These are phyloP conservation scores for Drosophila buzzatii DNA, from an alignment of 2,888 invertebrate genomes.

Conservation along the genomic window DNA sequence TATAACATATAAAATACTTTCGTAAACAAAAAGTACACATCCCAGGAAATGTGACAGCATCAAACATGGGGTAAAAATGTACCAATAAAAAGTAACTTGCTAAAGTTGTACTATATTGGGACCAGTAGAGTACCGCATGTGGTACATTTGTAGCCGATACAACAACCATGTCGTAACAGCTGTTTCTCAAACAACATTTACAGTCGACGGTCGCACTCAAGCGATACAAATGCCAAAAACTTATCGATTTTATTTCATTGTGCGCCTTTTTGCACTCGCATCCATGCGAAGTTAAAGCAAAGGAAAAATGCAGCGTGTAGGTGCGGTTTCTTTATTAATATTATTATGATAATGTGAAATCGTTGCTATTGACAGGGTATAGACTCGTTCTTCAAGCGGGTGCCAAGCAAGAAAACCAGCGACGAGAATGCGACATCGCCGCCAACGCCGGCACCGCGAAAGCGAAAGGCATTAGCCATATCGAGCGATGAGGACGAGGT, in stretches of 20 bases:
- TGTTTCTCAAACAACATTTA: background rate
- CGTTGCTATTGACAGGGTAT: slow-evolving; percentile 59
- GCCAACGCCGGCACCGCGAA: slow-evolving; percentile 59
- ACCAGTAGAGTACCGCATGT: background rate
- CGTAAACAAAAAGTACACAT: too few species aligned
- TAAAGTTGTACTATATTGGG: too few species aligned
- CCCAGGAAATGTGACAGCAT: background rate
- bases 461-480: slow-evolving; percentile 84
- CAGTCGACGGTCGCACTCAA: slow-evolving; percentile 26
- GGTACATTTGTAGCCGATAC: background rate
- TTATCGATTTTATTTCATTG: slow-evolving; percentile 33
- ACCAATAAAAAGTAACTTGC: background rate
- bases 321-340: slow-evolving; percentile 13
- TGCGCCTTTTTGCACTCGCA: slow-evolving; percentile 49
- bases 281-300: slow-evolving; percentile 4
- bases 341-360: background rate
- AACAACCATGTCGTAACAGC: background rate
- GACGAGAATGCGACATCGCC: slow-evolving; percentile 53
- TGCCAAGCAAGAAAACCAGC: slow-evolving; percentile 53
- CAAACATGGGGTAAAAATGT: background rate
- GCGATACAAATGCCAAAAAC: slow-evolving; percentile 21
- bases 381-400: slow-evolving; percentile 71
- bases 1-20: background rate
- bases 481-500: slow-evolving; percentile 87
- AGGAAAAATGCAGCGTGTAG: slow-evolving; percentile 78